A percentile compares a stretch with the other conserved stretches of the same genome.
phyloP scores from a whole-genome alignment of 2,113 vertebrate species.

The Corvus cornix region DNA sequence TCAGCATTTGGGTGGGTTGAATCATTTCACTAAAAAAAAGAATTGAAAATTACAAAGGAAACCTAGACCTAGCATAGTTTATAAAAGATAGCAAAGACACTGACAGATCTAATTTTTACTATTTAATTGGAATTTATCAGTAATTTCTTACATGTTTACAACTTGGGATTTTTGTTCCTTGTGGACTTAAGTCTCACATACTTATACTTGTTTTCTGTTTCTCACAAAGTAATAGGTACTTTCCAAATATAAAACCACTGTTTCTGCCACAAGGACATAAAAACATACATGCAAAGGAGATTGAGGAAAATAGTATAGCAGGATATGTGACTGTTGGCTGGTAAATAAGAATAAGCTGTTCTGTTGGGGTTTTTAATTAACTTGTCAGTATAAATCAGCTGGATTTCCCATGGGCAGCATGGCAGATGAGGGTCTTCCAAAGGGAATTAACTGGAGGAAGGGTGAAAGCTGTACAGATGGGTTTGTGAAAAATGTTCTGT shows the following conservation, averaged over 20 bases:
- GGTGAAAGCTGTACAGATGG: constrained; percentile 3
- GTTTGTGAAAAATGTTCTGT: background rate
- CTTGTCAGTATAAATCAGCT: constrained; percentile 49
- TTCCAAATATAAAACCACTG: background rate
- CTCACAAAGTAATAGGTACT: background rate
- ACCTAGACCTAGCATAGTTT: background rate
- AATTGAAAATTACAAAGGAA: background rate
- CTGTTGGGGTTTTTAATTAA: constrained; percentile 24
- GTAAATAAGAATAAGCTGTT: constrained; percentile 39
- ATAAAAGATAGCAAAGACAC: background rate
- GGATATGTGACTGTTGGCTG: background rate
- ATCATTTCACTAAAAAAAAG: background rate
- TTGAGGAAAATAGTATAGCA: background rate
- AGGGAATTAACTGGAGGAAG: constrained; percentile 6
- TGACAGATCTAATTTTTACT: background rate
- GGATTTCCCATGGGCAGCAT: constrained; percentile 18
- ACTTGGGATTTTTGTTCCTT: background rate
- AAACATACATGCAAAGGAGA: background rate
- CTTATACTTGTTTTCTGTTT: background rate
- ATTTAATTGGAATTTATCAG: background rate
- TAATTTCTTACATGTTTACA: background rate
- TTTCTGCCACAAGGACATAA: background rate
- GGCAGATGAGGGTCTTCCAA: constrained; percentile 16
- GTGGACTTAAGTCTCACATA: background rate
- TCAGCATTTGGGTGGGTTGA: background rate